Evolutionary conservation across 2,888 invertebrate genomes (phyloP).

Genomic region (Rosalia funebris): DNA sequence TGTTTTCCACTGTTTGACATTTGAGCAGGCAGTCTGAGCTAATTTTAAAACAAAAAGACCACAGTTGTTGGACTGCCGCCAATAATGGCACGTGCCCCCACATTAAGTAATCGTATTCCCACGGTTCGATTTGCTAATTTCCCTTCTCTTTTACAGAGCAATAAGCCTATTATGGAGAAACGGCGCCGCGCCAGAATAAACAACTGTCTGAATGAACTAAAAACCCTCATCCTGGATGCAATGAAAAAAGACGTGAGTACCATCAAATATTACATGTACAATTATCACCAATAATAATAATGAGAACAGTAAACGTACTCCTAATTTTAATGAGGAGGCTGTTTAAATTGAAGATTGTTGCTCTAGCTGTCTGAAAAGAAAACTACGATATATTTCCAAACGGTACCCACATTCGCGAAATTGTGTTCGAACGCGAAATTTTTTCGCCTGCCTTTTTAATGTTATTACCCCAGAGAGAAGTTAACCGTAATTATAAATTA

Average conservation of each 20-base stretch:
- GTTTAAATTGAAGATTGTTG: too few relatives aligned
- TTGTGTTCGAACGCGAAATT: too few relatives aligned
- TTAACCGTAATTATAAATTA: too few relatives aligned
- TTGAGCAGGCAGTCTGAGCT: slow-evolving; percentile 45
- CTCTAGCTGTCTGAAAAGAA: too few relatives aligned
- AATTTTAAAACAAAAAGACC: slow-evolving; percentile 49
- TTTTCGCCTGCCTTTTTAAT: too few relatives aligned
- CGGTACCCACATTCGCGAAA: too few relatives aligned
- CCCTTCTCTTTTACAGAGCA: slow-evolving; percentile 74
- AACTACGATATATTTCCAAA: too few relatives aligned
- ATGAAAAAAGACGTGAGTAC: slow-evolving; percentile 77
- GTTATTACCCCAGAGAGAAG: too few relatives aligned
- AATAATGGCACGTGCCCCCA: slow-evolving; percentile 49
- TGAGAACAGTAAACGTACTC: too few relatives aligned
- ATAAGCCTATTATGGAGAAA: slow-evolving; percentile 94
- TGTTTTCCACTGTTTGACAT: slow-evolving; percentile 29
- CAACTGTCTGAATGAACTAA: slow-evolving; percentile 85
- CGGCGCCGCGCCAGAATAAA: slow-evolving; percentile 87
- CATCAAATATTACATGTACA: too few relatives aligned
- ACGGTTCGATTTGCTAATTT: slow-evolving; percentile 34
- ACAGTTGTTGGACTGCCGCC: slow-evolving; percentile 44
- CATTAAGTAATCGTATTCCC: slow-evolving; percentile 27
- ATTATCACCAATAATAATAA: too few relatives aligned
- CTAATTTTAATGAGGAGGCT: too few relatives aligned
- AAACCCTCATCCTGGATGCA: slow-evolving; percentile 83